A percentile compares a stretch with the other conserved stretches of the same genome.
These are phyloP conservation scores for Eulacestoma nigropectus DNA, from an alignment of 2,113 vertebrate species.

Conservation along the genomic window DNA sequence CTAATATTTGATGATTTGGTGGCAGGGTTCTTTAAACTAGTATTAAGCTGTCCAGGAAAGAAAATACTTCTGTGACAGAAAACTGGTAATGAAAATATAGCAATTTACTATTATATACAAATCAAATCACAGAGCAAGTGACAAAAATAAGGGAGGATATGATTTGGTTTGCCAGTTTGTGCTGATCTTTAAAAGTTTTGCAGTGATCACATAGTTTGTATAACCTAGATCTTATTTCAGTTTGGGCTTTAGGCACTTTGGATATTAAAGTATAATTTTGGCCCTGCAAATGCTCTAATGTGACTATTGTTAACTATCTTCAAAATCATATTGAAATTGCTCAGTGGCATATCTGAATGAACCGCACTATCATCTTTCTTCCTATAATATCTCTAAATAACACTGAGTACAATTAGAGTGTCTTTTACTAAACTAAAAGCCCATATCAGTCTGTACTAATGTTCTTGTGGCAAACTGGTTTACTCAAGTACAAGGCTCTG, in stretches of 20 bases:
- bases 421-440: background rate
- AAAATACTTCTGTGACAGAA: background rate
- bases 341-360: background rate
- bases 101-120: background rate
- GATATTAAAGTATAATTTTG: background rate
- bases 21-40: background rate
- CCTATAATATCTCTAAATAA: background rate
- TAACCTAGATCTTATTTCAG: background rate
- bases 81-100: background rate
- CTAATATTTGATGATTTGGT: background rate
- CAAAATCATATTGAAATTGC: background rate
- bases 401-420: background rate
- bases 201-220: background rate
- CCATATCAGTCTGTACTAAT: background rate
- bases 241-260: background rate
- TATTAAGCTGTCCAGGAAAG: background rate
- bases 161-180: background rate
- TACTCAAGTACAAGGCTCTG: background rate
- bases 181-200: background rate
- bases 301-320: background rate
- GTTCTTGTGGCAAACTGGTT: background rate
- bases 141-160: background rate
- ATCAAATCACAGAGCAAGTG: background rate
- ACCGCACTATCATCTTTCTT: background rate
- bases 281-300: background rate